phyloP scores from a whole-genome alignment of 2,797 vertebrate species.

The Xiphorhynchus erythropygius region DNA sequence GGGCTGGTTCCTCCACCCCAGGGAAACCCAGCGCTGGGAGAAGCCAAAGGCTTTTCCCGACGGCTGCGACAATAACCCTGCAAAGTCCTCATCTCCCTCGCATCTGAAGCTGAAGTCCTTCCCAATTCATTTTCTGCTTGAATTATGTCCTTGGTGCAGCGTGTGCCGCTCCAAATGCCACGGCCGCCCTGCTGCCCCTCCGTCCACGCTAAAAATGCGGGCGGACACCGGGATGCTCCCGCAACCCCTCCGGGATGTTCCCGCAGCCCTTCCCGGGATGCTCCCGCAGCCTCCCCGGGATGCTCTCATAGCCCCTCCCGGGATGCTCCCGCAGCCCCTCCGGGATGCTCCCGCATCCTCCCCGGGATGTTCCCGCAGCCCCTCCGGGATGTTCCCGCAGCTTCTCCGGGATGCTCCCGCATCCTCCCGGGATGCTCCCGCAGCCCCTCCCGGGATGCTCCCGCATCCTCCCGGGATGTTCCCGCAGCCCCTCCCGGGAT shows the following conservation, averaged over 20 bases:
- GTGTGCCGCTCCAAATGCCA: background rate
- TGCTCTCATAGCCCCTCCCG: no score
- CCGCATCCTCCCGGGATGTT: no score
- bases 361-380: no score
- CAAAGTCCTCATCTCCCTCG: background rate
- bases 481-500: conserved; percentile 37
- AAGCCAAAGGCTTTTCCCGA: background rate
- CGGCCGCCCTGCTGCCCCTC: background rate
- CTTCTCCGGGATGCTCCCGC: conserved; percentile 40
- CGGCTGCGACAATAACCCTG: background rate
- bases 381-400: background rate
- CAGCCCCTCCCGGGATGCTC: conserved; percentile 44
- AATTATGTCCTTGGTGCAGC: background rate
- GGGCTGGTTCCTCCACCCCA: background rate
- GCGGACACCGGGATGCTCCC: no score
- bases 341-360: no score
- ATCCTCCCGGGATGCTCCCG: conserved; percentile 50
- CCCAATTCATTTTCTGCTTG: background rate
- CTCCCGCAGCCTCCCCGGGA: no score
- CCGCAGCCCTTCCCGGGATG: background rate
- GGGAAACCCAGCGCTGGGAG: background rate
- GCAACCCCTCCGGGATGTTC: no score
- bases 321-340: background rate
- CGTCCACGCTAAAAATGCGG: background rate
- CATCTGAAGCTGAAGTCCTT: background rate